Evolutionary conservation across 1,140 invertebrate genomes (phyloP), one percentile per base, ranked within the genome.

Genomic region (Aphaenogaster ashmeadi): DNA sequence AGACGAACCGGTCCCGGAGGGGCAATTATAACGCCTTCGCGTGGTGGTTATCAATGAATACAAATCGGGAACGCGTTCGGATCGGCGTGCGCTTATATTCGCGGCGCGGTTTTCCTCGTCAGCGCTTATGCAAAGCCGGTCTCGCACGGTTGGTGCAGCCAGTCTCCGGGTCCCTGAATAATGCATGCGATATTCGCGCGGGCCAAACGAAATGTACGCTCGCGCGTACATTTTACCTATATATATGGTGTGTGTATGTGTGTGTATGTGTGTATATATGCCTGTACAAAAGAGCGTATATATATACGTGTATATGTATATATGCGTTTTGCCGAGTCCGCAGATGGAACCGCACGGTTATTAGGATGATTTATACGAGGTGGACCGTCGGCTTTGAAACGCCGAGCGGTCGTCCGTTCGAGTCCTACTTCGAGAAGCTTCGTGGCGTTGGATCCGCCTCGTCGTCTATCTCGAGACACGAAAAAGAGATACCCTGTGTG

Each of bases 321-420:
- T 18, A 71, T 54, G 38, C 88, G 87, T 92, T 92, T 92, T 86
- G 90, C 78, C 77, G 83, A 79, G 91, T 93, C 87, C 81, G 91
- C 92, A 93, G 93, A 91, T 93, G 93, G 83, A 93, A 93, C 89
- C 90, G 84, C 89, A 86, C 87, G 89, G 91, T 93, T 94, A 94
- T 94, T 93, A 93, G 88, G 77, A 94, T 94, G 93, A 94, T 94
- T 93, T 94, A 94, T 91, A 88, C 87, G 85, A 69, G 88, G 87
- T 87, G 91, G 89, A 90, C 92, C 88, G 90, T 89, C 87, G 89
- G 86, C 89, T 83, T 72, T 77, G 85, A 67, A 81, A 87, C 69
- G 79, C 79, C 71, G 87, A 77, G 75, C 52, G 72, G 74, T 86
- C 67, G 69, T 69, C 47, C 52, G 58, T 27, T 21, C 64, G 75